Evolutionary conservation across 2,113 vertebrate genomes (phyloP).

Genomic region (Leuciscus idus): DNA sequence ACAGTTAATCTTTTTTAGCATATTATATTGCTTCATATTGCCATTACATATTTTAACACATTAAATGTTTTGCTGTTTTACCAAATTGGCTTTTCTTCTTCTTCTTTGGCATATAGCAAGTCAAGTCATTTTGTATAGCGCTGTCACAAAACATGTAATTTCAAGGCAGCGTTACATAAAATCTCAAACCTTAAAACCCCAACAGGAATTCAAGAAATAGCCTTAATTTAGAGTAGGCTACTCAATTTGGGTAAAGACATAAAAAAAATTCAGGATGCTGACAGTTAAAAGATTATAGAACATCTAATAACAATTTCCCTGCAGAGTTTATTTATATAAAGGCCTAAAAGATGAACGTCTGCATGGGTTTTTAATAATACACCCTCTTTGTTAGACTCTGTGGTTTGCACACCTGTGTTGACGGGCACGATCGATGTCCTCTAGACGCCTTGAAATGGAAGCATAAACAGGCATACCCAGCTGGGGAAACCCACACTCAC

Average conservation of each 20-base stretch:
- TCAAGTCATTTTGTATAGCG: background rate
- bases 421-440: slow-evolving; percentile 51
- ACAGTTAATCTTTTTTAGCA: background rate
- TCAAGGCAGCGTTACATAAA: background rate
- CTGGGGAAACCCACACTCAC: slow-evolving; percentile 46
- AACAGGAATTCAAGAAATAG: background rate
- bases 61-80: background rate
- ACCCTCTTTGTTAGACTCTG: slow-evolving; percentile 48
- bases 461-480: slow-evolving; percentile 40
- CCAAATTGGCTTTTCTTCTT: background rate
- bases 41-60: background rate
- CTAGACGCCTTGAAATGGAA: slow-evolving; percentile 38
- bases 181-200: background rate
- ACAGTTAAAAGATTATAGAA: no score
- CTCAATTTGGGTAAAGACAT: background rate
- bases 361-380: slow-evolving; percentile 46
- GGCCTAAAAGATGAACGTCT: slow-evolving; percentile 10
- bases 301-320: background rate
- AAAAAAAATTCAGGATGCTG: no score
- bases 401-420: slow-evolving; percentile 66
- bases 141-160: background rate
- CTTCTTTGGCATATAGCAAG: background rate
- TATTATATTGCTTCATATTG: no score
- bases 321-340: background rate
- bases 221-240: background rate